These are phyloP conservation scores for Cavia porcellus DNA, from an alignment of 2,113 vertebrate genomes.

Conservation along the genomic window DNA sequence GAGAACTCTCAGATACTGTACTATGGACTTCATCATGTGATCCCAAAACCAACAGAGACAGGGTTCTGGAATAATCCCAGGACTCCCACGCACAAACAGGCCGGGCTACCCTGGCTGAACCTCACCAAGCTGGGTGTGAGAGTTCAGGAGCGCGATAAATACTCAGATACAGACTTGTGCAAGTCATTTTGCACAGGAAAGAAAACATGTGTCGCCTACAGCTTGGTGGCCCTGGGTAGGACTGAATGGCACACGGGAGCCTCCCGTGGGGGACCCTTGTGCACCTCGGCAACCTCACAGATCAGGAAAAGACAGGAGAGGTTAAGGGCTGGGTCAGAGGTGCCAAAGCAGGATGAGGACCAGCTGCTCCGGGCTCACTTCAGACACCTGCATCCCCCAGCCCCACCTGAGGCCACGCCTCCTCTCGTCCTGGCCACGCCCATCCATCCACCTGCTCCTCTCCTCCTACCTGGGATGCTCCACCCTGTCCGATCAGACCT, in stretches of 20 bases:
- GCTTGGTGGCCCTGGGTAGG: background rate
- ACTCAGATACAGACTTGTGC: too few species aligned
- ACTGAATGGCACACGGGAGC: background rate
- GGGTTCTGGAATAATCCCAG: background rate
- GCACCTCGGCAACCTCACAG: background rate
- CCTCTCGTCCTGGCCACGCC: background rate
- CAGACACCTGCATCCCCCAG: background rate
- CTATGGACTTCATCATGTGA: background rate
- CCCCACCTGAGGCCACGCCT: background rate
- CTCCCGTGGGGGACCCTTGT: too few species aligned
- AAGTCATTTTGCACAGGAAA: rapidly evolving
- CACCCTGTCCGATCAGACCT: background rate
- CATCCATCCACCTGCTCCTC: rapidly evolving
- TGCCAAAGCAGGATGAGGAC: background rate
- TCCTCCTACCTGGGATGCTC: background rate
- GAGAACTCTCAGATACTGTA: background rate
- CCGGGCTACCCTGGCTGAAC: background rate
- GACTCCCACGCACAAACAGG: background rate
- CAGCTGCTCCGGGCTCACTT: background rate
- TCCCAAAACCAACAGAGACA: background rate
- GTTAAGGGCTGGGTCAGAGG: too few species aligned
- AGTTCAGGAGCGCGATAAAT: too few species aligned
- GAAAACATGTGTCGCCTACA: too few species aligned
- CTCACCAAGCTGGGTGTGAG: background rate
- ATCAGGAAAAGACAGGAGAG: background rate